Conservation (phyloP, 2,797 vertebrate species). For the Leucoraja ocellata region DNA sequence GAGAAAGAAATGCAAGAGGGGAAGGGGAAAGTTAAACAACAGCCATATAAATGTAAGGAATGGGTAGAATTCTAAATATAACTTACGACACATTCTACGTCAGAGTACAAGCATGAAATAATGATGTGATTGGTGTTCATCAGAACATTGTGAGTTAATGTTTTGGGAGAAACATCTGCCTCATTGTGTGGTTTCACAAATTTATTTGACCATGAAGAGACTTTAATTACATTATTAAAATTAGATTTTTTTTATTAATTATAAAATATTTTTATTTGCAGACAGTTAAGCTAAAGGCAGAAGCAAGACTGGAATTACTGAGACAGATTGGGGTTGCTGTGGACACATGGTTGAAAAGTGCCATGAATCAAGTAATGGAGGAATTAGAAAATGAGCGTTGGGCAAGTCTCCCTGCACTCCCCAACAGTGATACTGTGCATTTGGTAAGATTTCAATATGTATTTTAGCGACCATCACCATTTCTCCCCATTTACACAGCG, state of each 20-base stretch:
- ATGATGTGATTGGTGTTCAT: not conserved
- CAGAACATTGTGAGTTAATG: not conserved
- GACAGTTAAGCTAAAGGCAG: conserved; percentile 90
- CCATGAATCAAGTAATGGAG: conserved; percentile 98
- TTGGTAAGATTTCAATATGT: conserved; percentile 56
- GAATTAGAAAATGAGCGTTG: conserved; percentile 93
- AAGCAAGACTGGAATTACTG: conserved; percentile 86
- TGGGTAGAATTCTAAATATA: not conserved
- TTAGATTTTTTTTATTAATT: not conserved
- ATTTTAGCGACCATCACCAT: not conserved
- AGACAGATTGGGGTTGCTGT: conserved; percentile 89
- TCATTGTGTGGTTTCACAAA: not conserved
- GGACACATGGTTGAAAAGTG: conserved; percentile 92
- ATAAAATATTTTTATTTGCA: conserved; percentile 46
- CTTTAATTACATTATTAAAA: not conserved
- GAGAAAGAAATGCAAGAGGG: not conserved
- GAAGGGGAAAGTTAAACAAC: too few relatives aligned
- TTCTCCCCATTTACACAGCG: not conserved
- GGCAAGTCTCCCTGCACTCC: conserved; percentile 70
- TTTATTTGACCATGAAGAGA: not conserved
- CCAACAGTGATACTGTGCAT: conserved; percentile 80
- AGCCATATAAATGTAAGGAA: not conserved
- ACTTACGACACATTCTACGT: not conserved
- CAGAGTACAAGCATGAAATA: not conserved
- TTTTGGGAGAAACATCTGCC: not conserved